Evolutionary conservation across 2,888 invertebrate genomes (phyloP).

Genomic region (Hydriomena furcata): DNA sequence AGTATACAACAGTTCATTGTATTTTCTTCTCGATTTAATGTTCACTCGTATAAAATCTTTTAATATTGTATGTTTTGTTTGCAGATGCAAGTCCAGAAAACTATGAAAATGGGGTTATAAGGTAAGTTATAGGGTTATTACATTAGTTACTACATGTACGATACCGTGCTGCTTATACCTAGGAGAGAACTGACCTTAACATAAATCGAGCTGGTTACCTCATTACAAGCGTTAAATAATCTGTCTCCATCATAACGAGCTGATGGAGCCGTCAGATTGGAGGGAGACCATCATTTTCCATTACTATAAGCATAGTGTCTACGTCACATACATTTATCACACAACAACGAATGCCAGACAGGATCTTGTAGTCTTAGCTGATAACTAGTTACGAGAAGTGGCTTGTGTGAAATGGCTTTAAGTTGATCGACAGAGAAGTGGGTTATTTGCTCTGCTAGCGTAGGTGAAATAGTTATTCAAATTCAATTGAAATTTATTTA

Average conservation of each 20-base stretch:
- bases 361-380: not conserved
- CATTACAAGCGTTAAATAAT: constrained; percentile 2
- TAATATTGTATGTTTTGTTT: constrained; percentile 14
- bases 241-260: constrained; percentile 10
- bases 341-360: not conserved
- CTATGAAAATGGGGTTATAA: constrained; percentile 48
- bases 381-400: too few relatives aligned
- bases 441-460: too few relatives aligned
- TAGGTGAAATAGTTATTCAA: too few relatives aligned
- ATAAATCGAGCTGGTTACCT: not conserved
- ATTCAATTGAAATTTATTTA: too few relatives aligned
- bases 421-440: too few relatives aligned
- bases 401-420: too few relatives aligned
- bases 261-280: constrained; percentile 19
- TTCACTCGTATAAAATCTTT: not conserved
- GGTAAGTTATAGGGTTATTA: constrained; percentile 40
- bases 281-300: constrained; percentile 3
- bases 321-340: constrained; percentile 12
- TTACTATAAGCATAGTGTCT: constrained; percentile 1
- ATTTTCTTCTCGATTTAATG: too few relatives aligned
- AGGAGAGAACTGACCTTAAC: too few relatives aligned
- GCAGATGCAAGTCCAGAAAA: constrained; percentile 25
- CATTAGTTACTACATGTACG: too few relatives aligned
- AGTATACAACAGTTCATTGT: too few relatives aligned
- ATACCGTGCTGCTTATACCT: too few relatives aligned